Base-by-base conservation (phyloP, 2,797 vertebrate species). In the Ara ararauna region DNA sequence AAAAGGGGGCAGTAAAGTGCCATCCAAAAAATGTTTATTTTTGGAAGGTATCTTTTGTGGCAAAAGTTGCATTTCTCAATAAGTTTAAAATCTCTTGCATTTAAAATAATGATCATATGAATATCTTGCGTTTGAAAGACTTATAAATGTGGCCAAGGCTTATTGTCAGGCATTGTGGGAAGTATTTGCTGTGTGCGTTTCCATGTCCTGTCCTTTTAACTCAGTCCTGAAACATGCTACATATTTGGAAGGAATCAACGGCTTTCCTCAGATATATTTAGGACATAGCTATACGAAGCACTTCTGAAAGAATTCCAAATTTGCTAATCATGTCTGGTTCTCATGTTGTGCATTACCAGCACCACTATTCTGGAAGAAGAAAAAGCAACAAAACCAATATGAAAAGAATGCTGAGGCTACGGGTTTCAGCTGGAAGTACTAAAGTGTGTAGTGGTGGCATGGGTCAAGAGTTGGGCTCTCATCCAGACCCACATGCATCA, bases 1-100 rank as follows among this genome's bases (percentile, higher is more conserved):
- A 98, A 98, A 97, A 98, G 98, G 97, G 98, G 98, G 98, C 98
- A 98, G 98, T 98, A 97, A 98, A 98, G 98, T 97, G 97, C 98
- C 97, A 83, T 97, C 95, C 96, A 97, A 96, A 95, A 96, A 95
- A 65, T 34, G 50, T 72, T 84, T 88, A 45, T 72, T 89, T 92
- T 96, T 92, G 70, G 85, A 77, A 68, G 90, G 64, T 70, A 26
- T 54, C 95, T 94, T 95, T 95, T 91, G 51, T 58, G 93, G 75
- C 67, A 74, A 38, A 95, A 90, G 42, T 67, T 87, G 74, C 68
- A 62, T 93, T 96, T 95, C 85, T 74, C 53, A 82, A 30, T 83
- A 80, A 73, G 30, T 17, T 81, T 95, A 61, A 82, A 89, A 94
- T 93, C n/a, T 51, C 56, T 62, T 18, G 9, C 94, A 66, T 73